Conservation (phyloP, 2,888 invertebrate genomes). For the Scaptomyza tumidula region DNA sequence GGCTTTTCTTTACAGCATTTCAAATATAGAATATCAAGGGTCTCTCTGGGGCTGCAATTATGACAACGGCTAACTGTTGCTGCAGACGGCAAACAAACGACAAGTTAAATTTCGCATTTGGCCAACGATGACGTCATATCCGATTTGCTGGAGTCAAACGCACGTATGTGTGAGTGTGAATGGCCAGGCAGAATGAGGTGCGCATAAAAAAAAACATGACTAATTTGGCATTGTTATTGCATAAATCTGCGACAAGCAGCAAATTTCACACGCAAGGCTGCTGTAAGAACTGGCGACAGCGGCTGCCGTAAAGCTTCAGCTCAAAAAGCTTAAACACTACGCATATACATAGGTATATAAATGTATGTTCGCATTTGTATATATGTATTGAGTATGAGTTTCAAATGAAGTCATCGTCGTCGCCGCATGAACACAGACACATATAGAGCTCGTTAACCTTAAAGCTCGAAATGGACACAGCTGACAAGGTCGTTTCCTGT, state of each 20-base stretch:
- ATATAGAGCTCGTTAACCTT: conserved; percentile 83
- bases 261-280: conserved; percentile 34
- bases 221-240: conserved; percentile 75
- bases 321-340: conserved; percentile 45
- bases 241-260: conserved; percentile 59
- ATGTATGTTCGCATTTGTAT: conserved; percentile 2
- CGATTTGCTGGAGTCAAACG: conserved; percentile 61
- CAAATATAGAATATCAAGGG: conserved; percentile 84
- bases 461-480: conserved; percentile 77
- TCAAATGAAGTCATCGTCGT: conserved; percentile 74
- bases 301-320: conserved; percentile 45
- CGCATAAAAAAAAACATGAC: conserved; percentile 64
- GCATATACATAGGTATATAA: neutral
- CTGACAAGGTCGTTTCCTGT: conserved; percentile 83
- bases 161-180: conserved; percentile 38
- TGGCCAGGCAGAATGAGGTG: conserved; percentile 36
- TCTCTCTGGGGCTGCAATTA: conserved; percentile 49
- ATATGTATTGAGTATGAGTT: conserved; percentile 35
- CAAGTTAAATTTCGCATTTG: conserved; percentile 38
- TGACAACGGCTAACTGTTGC: conserved; percentile 53
- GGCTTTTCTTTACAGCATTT: conserved; percentile 69
- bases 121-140: conserved; percentile 80
- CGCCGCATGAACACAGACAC: conserved; percentile 42
- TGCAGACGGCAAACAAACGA: conserved; percentile 35
- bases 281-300: conserved; percentile 24